phyloP scores from a whole-genome alignment of 2,888 invertebrate genomes.

The Dastarcus helophoroides region DNA sequence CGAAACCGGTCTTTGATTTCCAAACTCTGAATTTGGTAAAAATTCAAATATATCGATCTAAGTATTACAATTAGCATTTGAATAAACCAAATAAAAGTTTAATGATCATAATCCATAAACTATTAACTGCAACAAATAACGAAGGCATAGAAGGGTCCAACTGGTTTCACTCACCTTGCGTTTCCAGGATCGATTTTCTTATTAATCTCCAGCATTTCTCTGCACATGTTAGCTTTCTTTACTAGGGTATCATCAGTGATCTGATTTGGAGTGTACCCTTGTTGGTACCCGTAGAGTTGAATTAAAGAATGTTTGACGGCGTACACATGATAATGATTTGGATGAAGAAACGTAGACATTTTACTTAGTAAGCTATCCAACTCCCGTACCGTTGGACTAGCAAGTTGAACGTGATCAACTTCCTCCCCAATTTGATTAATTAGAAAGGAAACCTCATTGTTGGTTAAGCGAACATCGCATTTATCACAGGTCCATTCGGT shows the following conservation, averaged over 20 bases:
- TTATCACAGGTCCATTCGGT: constrained; percentile 67
- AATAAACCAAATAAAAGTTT: no score
- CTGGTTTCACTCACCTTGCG: constrained; percentile 40
- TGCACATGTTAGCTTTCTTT: constrained; percentile 56
- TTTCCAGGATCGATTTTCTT: constrained; percentile 60
- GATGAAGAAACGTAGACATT: constrained; percentile 64
- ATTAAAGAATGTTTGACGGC: constrained; percentile 71
- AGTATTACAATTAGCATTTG: no score
- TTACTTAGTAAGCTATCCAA: constrained; percentile 56
- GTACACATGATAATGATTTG: constrained; percentile 74
- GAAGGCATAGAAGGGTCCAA: no score
- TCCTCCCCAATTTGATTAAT: constrained; percentile 65
- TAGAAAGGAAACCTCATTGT: constrained; percentile 53
- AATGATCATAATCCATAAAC: no score
- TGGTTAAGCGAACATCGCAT: constrained; percentile 54
- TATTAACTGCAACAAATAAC: no score
- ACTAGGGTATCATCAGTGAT: constrained; percentile 48
- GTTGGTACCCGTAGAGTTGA: constrained; percentile 65
- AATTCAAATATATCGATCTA: no score
- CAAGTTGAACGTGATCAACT: constrained; percentile 53
- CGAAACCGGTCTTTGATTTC: no score
- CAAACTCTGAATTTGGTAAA: no score
- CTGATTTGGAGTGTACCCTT: constrained; percentile 43
- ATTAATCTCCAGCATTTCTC: constrained; percentile 51
- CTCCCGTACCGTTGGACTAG: constrained; percentile 47